Conservation (phyloP, 2,888 invertebrate species). For the Heliconius aoede region DNA sequence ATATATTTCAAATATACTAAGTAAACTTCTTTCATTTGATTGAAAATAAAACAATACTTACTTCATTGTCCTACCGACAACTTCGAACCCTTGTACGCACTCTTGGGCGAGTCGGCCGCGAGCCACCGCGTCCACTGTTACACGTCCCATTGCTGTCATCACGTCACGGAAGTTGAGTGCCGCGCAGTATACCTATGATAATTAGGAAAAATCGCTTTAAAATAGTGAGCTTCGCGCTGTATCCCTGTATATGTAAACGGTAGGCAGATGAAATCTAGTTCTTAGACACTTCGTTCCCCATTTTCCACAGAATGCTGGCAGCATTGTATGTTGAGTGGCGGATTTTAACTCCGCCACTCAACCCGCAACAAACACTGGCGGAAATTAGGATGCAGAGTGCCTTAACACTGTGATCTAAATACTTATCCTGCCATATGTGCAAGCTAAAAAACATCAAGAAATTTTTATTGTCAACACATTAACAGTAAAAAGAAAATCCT, state of each 20-base stretch:
- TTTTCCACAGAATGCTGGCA: too few species aligned
- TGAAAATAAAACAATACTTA: slow-evolving; percentile 52
- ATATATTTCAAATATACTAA: too few species aligned
- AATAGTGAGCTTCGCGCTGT: slow-evolving; percentile 92
- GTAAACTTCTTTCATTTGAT: too few species aligned
- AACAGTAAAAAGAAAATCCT: neutral
- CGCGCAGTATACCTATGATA: slow-evolving; percentile 86
- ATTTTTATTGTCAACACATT: too few species aligned
- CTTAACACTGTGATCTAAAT: neutral
- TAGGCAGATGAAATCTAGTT: too few species aligned
- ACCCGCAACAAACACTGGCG: too few species aligned
- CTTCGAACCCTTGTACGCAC: slow-evolving; percentile 87
- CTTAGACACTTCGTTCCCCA: too few species aligned
- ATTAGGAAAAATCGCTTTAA: neutral
- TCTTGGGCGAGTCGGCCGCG: slow-evolving; percentile 85
- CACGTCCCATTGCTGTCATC: slow-evolving; percentile 96
- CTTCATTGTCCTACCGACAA: slow-evolving; percentile 83
- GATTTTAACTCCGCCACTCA: too few species aligned
- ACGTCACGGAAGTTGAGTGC: slow-evolving; percentile 97
- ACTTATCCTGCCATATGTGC: neutral
- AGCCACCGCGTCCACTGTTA: slow-evolving; percentile 92
- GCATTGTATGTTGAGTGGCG: too few species aligned
- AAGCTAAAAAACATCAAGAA: neutral
- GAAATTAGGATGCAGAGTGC: too few species aligned
- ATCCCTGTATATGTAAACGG: slow-evolving; percentile 69